Evolutionary conservation across 2,113 vertebrate species (phyloP).

Genomic region (Poeciliopsis occidentalis): DNA sequence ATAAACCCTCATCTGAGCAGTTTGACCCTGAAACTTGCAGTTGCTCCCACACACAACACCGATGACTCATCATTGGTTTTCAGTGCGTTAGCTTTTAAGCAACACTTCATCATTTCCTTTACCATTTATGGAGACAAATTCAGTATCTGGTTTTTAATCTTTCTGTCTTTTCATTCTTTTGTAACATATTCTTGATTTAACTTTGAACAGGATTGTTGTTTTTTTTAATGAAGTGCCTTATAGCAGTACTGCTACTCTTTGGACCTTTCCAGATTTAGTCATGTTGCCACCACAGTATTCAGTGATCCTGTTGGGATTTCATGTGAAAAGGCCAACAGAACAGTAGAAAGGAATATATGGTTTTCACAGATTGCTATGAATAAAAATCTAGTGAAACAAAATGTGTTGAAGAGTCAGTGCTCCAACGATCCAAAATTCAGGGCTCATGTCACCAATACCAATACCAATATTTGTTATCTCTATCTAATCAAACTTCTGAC

Average conservation of each 20-base stretch:
- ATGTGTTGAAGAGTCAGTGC: too few relatives aligned
- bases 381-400: neutral
- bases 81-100: constrained; percentile 33
- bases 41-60: constrained; percentile 6
- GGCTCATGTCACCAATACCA: too few relatives aligned
- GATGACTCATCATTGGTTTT: constrained; percentile 38
- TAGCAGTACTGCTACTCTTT: too few relatives aligned
- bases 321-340: neutral
- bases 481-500: too few relatives aligned
- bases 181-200: constrained; percentile 5
- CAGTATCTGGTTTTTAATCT: neutral
- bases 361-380: neutral
- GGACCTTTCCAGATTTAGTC: too few relatives aligned
- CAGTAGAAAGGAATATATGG: neutral
- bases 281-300: too few relatives aligned
- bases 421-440: too few relatives aligned
- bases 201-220: neutral
- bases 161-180: constrained; percentile 13
- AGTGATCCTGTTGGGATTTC: too few relatives aligned
- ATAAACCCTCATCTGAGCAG: neutral
- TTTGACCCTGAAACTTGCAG: constrained; percentile 17
- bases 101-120: constrained; percentile 11
- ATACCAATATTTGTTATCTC: too few relatives aligned
- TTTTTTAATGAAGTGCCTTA: too few relatives aligned
- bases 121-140: constrained; percentile 42